Evolutionary conservation across 2,113 vertebrate species (phyloP).

Genomic region (Ailuropoda melanoleuca): DNA sequence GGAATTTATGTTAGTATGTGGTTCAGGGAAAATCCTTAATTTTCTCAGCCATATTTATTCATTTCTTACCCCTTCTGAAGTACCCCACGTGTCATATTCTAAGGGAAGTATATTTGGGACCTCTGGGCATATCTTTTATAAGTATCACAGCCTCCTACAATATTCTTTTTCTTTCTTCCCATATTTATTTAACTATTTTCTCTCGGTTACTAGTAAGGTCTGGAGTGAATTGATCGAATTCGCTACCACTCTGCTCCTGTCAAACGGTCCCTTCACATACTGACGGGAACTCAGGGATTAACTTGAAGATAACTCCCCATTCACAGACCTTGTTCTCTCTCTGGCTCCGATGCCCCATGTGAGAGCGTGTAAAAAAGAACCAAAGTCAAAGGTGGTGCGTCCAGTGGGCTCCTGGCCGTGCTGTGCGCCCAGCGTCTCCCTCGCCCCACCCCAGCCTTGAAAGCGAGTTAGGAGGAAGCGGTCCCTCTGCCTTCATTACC

Average conservation of each 20-base stretch:
- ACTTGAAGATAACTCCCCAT: neutral
- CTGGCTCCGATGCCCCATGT: accelerated
- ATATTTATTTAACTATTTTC: neutral
- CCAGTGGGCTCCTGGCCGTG: neutral
- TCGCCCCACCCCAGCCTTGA: neutral
- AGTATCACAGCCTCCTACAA: neutral
- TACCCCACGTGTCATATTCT: neutral
- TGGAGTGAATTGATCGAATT: neutral
- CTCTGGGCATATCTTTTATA: neutral
- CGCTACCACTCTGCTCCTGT: neutral
- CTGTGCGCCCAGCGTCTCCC: neutral
- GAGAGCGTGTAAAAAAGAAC: neutral
- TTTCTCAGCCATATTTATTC: neutral
- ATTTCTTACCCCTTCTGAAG: neutral
- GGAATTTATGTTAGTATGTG: neutral
- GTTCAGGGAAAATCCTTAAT: neutral
- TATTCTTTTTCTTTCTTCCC: neutral
- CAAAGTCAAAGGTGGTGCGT: neutral
- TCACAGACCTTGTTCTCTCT: neutral
- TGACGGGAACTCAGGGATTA: neutral
- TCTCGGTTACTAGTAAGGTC: neutral
- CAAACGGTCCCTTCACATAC: neutral
- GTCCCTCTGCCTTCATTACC: neutral
- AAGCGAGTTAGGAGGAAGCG: neutral
- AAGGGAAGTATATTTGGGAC: neutral